Evolutionary conservation across 2,797 vertebrate genomes (phyloP), one percentile per base, ranked within the genome.

Genomic region (Pseudomugil gertrudae): DNA sequence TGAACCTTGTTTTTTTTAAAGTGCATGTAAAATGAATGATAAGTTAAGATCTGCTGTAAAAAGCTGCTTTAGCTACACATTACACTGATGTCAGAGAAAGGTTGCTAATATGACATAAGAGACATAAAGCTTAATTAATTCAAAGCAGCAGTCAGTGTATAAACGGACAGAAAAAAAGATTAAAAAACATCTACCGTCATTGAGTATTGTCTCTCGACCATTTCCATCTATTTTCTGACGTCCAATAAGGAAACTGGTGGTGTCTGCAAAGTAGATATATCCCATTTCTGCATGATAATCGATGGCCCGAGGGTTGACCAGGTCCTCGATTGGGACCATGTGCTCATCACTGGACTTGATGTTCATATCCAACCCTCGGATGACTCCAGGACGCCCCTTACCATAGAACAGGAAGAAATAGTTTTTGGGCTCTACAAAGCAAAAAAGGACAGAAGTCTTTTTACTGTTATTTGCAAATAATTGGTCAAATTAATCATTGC

Each of bases 401-500:
- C 98, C 98, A 84, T 99, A 99, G 93, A 99, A 98, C 66, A 99
- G 95, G 92, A 99, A 99, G 79, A 99, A 92, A 84, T 98, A 95
- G 81, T 94, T 97, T 91, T 97, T 99, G 47, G 97, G 97, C 90
- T 95, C 98, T 99, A 90, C 38, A 90, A 90, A 69, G 57, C 62
- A 72, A 79, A 61, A 89, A 66, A 85, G 57, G 51, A 81, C 9
- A 57, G 67, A 80, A 3, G 57, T 33, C 33, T 32, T 79, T 86
- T 83, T 78, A 88, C 65, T 77, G 70, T 82, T 87, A 90, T 80
- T 80, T 87, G 87, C 68, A 89, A 83, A 86, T 89, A 92, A 90
- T 88, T 88, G 85, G 78, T 68, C 74, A 73, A 90, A 90, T 92
- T 87, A 68, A 86, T 92, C 90, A 92, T 29, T 74, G 86, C 80